Evolutionary conservation across 2,113 vertebrate genomes (phyloP), one percentile per base, ranked within the genome.

Genomic region (Aspiorhynchus laticeps): DNA sequence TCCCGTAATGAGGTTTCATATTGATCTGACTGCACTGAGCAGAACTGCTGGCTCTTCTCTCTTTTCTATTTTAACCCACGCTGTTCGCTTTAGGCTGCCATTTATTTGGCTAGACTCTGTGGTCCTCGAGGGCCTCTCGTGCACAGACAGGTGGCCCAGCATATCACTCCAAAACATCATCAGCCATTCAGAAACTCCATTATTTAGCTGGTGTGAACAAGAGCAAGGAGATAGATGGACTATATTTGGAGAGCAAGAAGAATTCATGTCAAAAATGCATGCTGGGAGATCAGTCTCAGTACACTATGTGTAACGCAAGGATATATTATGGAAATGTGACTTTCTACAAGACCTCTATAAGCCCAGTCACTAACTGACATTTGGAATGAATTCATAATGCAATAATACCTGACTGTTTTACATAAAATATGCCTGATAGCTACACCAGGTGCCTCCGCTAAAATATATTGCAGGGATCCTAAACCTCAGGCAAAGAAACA

Each of bases 1-100:
- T 92, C 91, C 93, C 93, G 93, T 96, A 95, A 96, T 95, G 95
- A 96, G 94, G 95, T 95, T 95, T 95, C 95, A 95, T 95, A 95
- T 94, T 95, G 94, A 95, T 94, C 94, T 91, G 92, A 91, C 91
- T 92, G 87, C 92, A 90, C 88, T 84, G 92, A 93, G 93, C 91
- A 92, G 92, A 93, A 93, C 90, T 91, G 91, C 90, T 90, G 88
- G 85, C 91, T 89, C 92, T 92, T 91, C 90, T 93, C 92, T 92
- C 91, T 90, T 61, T 81, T 81, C 77, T 81, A 77, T 69, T 79
- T 76, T 71, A 81, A 80, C 84, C 81, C 71, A 31, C 65, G 26
- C 43, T 85, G 91, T 87, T 90, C 83, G 86, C 88, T 92, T 91
- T 91, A 91, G 87, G 90, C 89, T 88, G 31, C 91, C 90, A 86